Percentiles rank a stretch among this genome's conserved stretches.
These are phyloP conservation scores for Borostomias antarcticus DNA, from an alignment of 2,797 vertebrate species.

Conservation along the genomic window DNA sequence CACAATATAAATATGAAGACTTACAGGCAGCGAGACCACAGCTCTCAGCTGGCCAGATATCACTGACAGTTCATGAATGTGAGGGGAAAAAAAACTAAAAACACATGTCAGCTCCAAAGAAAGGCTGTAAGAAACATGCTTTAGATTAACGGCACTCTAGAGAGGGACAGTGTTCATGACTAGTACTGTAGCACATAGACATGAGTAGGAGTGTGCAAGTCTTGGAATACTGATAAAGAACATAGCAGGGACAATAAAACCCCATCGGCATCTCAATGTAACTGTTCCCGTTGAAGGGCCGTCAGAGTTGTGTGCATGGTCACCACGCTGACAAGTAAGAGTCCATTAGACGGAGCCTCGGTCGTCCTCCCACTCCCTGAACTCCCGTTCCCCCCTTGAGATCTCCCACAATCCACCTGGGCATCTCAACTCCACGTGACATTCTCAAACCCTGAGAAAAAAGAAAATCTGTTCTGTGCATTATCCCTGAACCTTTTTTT, in stretches of 20 bases:
- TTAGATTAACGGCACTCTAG: too few species aligned
- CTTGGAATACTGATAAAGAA: too few species aligned
- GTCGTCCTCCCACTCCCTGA: conserved; percentile 26
- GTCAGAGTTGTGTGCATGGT: conserved; percentile 21
- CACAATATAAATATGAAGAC: neutral
- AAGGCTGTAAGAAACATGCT: too few species aligned
- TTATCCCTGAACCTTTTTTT: too few species aligned
- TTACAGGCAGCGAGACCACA: neutral
- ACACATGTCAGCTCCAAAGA: too few species aligned
- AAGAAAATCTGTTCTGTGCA: conserved; percentile 13
- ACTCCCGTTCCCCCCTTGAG: conserved; percentile 22
- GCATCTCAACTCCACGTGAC: conserved; percentile 17
- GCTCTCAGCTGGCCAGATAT: neutral
- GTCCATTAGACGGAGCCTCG: conserved; percentile 19
- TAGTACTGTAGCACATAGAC: too few species aligned
- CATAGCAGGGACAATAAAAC: too few species aligned
- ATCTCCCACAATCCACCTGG: conserved; percentile 13
- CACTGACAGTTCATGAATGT: neutral
- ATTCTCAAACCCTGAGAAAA: conserved; percentile 25
- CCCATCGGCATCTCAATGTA: too few species aligned
- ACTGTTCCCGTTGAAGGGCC: conserved; percentile 8
- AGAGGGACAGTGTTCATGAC: too few species aligned
- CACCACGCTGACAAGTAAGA: conserved; percentile 20
- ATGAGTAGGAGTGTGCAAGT: too few species aligned
- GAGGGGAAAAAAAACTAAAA: neutral